Conservation (phyloP, 2,113 vertebrate genomes). For the Syngnathoides biaculeatus region DNA sequence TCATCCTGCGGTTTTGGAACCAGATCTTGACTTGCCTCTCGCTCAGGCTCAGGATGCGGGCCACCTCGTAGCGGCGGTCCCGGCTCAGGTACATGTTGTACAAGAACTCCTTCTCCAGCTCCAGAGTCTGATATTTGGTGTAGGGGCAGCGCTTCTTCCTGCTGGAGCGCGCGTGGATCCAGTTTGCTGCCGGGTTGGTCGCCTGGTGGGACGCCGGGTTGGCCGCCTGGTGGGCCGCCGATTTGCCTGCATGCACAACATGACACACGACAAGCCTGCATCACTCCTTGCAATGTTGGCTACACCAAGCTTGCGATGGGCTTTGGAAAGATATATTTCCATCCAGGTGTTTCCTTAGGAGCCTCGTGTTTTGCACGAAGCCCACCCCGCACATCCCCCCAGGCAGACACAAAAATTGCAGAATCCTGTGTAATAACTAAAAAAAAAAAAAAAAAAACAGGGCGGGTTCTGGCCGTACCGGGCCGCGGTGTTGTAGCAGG, state of each 20-base stretch:
- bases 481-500: constrained; percentile 76
- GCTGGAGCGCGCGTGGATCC: constrained; percentile 96
- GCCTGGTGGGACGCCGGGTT: too few species aligned
- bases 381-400: neutral
- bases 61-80: constrained; percentile 94
- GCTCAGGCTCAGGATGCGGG: constrained; percentile 93
- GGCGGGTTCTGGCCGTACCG: constrained; percentile 74
- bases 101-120: constrained; percentile 98
- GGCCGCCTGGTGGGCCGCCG: too few species aligned
- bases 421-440: constrained; percentile 54
- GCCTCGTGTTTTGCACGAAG: constrained; percentile 22
- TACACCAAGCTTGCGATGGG: neutral
- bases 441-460: constrained; percentile 60
- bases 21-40: constrained; percentile 99
- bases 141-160: constrained; percentile 98
- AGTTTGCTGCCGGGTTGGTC: constrained; percentile 97
- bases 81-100: constrained; percentile 99
- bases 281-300: too few species aligned
- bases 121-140: constrained; percentile 97
- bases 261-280: too few species aligned
- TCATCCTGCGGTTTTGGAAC: constrained; percentile 99
- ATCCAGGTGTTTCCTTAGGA: neutral
- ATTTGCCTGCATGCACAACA: constrained; percentile 79
- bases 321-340: neutral
- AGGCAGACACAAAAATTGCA: constrained; percentile 13